These are phyloP conservation scores for Mylabris sibirica DNA, from an alignment of 2,888 invertebrate species.

Conservation along the genomic window DNA sequence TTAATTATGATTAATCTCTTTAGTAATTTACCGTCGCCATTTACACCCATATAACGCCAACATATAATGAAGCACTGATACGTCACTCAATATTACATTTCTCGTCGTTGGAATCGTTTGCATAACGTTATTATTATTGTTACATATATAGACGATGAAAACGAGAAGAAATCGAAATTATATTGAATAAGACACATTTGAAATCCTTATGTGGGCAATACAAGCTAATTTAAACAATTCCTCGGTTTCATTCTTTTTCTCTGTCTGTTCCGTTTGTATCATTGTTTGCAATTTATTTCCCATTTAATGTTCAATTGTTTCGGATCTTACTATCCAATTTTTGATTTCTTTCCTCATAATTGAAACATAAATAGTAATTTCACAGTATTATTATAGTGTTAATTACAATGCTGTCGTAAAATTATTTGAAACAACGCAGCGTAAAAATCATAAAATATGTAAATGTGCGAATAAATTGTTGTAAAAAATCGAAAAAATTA, in stretches of 20 bases:
- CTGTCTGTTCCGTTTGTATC: background rate
- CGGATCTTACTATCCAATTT: background rate
- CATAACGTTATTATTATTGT: slow-evolving; percentile 12
- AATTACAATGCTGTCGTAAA: slow-evolving; percentile 12
- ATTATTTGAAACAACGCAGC: background rate
- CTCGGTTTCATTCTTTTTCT: background rate
- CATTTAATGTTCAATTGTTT: slow-evolving; percentile 4
- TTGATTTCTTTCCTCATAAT: slow-evolving; percentile 21
- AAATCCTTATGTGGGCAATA: background rate
- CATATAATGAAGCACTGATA: slow-evolving; percentile 44
- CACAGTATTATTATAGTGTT: slow-evolving; percentile 28
- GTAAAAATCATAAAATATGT: slow-evolving; percentile 12
- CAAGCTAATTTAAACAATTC: background rate
- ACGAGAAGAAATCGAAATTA: background rate
- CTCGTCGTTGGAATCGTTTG: background rate
- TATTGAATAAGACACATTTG: background rate
- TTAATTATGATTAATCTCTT: slow-evolving; percentile 47
- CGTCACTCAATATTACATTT: slow-evolving; percentile 28
- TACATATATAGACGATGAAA: background rate
- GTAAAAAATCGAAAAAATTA: background rate
- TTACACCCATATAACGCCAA: slow-evolving; percentile 42
- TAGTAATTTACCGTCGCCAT: slow-evolving; percentile 45
- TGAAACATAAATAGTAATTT: slow-evolving; percentile 36
- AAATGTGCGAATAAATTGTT: slow-evolving; percentile 12
- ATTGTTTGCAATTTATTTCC: background rate